Percentiles rank a stretch among this genome's conserved stretches.
Evolutionary conservation across 2,797 vertebrate genomes (phyloP).

Genomic region (Lophius americanus): DNA sequence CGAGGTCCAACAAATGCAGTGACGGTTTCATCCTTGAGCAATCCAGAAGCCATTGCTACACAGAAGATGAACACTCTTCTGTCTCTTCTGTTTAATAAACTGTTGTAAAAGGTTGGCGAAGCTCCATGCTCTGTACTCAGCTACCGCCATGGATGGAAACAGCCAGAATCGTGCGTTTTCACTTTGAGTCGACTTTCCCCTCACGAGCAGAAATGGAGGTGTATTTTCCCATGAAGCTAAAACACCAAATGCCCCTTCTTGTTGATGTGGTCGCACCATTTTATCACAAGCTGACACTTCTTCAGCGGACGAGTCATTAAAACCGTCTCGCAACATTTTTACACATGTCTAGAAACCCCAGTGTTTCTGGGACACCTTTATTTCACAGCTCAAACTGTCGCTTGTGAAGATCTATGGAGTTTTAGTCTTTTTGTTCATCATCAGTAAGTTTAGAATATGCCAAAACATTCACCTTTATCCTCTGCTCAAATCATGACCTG

Average conservation of each 20-base stretch:
- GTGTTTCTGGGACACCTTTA: slow-evolving; percentile 23
- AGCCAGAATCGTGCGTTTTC: slow-evolving; percentile 16
- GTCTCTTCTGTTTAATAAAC: slow-evolving; percentile 7
- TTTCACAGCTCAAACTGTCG: neutral
- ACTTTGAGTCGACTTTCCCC: slow-evolving; percentile 7
- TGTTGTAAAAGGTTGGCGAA: neutral
- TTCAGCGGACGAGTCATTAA: neutral
- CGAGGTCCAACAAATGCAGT: neutral
- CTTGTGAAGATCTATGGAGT: slow-evolving; percentile 3
- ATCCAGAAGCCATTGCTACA: neutral
- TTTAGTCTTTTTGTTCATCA: slow-evolving; percentile 9
- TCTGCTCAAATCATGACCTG: neutral
- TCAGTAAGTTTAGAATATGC: slow-evolving; percentile 29
- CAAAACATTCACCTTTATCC: slow-evolving; percentile 6
- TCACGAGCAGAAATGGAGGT: neutral
- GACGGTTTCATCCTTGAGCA: neutral
- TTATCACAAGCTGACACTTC: neutral
- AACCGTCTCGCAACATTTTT: neutral
- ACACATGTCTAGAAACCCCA: neutral
- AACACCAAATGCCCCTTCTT: neutral
- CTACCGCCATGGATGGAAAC: neutral
- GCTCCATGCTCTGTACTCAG: neutral
- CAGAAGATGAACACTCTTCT: neutral
- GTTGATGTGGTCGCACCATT: neutral
- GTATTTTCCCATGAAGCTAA: neutral